Conservation (phyloP, 2,113 vertebrate species). For the Lamprologus sp. region DNA sequence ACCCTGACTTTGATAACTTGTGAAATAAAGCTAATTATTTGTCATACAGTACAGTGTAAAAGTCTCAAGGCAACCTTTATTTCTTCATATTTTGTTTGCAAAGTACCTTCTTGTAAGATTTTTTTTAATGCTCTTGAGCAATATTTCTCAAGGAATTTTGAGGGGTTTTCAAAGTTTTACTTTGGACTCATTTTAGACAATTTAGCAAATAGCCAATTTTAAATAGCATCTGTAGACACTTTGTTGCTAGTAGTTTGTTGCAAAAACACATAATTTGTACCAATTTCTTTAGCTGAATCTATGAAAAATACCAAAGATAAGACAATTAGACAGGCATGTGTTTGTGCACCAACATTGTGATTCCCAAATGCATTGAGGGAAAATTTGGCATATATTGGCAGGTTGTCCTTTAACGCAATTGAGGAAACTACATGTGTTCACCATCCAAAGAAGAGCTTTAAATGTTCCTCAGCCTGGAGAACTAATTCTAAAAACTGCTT, state of each 20-base stretch:
- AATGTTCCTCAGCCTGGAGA: rapidly evolving
- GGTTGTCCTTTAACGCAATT: neutral
- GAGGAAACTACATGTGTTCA: neutral
- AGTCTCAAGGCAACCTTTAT: neutral
- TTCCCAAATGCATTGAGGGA: neutral
- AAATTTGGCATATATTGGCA: neutral
- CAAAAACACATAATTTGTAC: neutral
- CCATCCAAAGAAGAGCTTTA: neutral
- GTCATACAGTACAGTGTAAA: neutral
- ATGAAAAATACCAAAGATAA: neutral
- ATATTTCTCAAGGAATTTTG: neutral
- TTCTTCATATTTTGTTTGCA: neutral
- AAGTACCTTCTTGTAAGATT: neutral
- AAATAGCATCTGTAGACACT: neutral
- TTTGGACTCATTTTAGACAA: neutral
- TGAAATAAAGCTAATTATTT: neutral
- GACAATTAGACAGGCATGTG: neutral
- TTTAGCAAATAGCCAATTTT: neutral
- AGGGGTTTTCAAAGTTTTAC: neutral
- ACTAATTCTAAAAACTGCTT: neutral
- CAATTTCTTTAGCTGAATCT: neutral
- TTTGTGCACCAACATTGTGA: neutral
- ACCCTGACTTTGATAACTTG: neutral
- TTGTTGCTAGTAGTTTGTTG: neutral
- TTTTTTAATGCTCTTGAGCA: neutral